Evolutionary conservation across 2,113 vertebrate genomes (phyloP), one percentile per base, ranked within the genome.

Genomic region (Piprites chloris): DNA sequence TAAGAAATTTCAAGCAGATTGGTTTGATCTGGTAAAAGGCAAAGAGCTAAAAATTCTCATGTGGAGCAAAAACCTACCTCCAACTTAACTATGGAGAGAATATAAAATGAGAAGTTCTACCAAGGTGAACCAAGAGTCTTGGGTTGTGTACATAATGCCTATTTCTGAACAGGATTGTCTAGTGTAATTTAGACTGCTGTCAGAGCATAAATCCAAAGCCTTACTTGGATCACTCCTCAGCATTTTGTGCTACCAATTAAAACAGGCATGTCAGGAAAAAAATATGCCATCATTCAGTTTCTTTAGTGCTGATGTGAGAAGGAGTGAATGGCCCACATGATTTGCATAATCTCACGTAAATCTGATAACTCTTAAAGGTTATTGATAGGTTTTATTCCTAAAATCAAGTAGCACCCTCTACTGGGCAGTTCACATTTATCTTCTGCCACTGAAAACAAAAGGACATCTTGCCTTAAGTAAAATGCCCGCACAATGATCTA

Each of bases 331-430:
- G 6, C 8, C 5, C 3, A 9, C 3, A 3, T 37, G 7, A 69
- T 71, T 89, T 86, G 12, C 27, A 41, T 80, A 37, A 46, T 77
- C 18, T 49, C 10, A 33, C 9, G 2, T 26, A 88, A 88, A 90
- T 63, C 16, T 46, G 6, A n/a, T 84, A 59, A 49, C 88, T 86
- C 8, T 41, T 50, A n/a, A 74, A 71, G 5, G 3, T 52, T 86
- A 56, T 90, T 42, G 32, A 75, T 56, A n/a, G 3, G 1, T 61
- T 95, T 62, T 72, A 75, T 63, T 90, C 83, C 18, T 35, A 86
- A 65, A 86, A 89, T 93, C 61, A 81, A 61, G 85, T 72, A 65
- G 72, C 83, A 72, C 93, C 90, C 90, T 92, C 95, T 93, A 18
- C 72, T 90, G 93, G 85, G 44, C 23, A 49, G 28, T 61, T 32